Evolutionary conservation across 2,113 vertebrate genomes (phyloP).

Genomic region (Hippocampus comes): DNA sequence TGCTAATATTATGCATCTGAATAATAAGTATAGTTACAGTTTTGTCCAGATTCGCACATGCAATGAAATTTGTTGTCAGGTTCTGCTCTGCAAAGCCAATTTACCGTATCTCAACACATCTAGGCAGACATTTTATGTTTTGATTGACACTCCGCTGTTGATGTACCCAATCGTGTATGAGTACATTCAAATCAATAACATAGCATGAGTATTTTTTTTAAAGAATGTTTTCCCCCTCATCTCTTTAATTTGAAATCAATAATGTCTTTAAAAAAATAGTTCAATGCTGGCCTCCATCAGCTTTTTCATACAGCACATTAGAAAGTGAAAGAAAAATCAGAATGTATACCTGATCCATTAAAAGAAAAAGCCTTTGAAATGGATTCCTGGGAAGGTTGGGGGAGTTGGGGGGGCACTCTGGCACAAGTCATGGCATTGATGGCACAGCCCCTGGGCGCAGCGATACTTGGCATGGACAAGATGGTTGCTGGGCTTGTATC

Average conservation of each 20-base stretch:
- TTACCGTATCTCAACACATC: background rate
- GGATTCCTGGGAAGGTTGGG: constrained; percentile 63
- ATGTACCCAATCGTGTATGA: constrained; percentile 29
- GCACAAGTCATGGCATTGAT: constrained; percentile 74
- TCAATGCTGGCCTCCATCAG: constrained; percentile 68
- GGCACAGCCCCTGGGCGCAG: constrained; percentile 71
- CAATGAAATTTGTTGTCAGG: background rate
- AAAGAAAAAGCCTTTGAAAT: constrained; percentile 75
- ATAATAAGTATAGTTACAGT: background rate
- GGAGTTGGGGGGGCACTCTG: constrained; percentile 67
- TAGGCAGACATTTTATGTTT: constrained; percentile 10
- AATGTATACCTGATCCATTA: constrained; percentile 77
- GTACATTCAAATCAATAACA: constrained; percentile 36
- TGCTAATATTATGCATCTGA: background rate
- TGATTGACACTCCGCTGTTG: constrained; percentile 3
- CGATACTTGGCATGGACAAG: constrained; percentile 74
- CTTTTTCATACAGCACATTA: constrained; percentile 74
- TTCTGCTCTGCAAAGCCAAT: background rate
- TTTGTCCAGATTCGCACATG: background rate
- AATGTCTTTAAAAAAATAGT: constrained; percentile 52
- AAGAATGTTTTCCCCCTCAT: constrained; percentile 22
- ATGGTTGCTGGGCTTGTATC: constrained; percentile 72
- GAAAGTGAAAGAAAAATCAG: constrained; percentile 77
- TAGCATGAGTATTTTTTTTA: constrained; percentile 49
- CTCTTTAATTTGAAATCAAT: constrained; percentile 62